Evolutionary conservation across 2,797 vertebrate genomes (phyloP), one percentile per base, ranked within the genome.

Genomic region (Lagocephalus sceleratus): DNA sequence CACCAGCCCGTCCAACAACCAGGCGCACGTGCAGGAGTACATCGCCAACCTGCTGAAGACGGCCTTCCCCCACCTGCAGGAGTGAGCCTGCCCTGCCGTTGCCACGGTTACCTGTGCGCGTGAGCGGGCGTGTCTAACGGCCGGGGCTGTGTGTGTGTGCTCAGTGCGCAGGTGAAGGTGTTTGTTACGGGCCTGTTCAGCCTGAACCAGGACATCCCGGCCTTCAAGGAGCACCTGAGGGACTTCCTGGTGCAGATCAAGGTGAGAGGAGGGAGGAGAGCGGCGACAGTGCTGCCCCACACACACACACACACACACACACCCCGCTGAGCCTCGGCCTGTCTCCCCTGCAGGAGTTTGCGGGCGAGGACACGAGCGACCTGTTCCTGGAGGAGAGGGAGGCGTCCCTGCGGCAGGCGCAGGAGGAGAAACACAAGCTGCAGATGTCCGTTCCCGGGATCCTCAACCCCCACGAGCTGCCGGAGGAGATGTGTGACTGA

Each of bases 361-460:
- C 97, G 32, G 96, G 96, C 60, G 96, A 99, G 92, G 97, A 99
- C 81, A 98, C 95, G 48, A 94, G 95, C 5, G 97, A 99, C 78
- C 85, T 99, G 23, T 99, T 98, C 87, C 86, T 99, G 83, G 96
- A 99, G 90, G 96, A 99, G 83, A 88, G 96, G 75, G 96, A 99
- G 87, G 87, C 94, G 26, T 88, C 96, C n/a, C 92, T 99, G 70
- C 93, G 95, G 49, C 96, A 98, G 79, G 95, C 96, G 71, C 95
- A 99, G 77, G 96, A 99, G 84, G 96, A 99, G 83, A 99, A 99
- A 82, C 96, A 97, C 92, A 98, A 96, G 91, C 90, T 98, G 69
- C 96, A 99, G 88, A 94, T 98, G 94, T 98, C 96, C 14, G 96
- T 99, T 68, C 96, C 96, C 44, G 96, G 96, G 73, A 99, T 99